Base-by-base conservation (phyloP, 2,888 invertebrate genomes). In the Bombylius discolor region DNA sequence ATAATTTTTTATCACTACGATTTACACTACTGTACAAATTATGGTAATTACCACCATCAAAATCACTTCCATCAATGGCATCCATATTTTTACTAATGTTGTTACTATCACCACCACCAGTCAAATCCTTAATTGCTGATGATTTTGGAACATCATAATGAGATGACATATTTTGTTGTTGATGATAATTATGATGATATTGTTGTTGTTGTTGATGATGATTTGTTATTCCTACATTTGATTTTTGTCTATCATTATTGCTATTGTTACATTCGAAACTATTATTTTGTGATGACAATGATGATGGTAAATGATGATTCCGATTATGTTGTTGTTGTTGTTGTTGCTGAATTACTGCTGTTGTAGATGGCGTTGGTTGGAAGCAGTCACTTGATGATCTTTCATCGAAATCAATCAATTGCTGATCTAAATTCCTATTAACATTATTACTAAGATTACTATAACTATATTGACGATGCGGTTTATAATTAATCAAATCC, bases 371-470 rank as follows among this genome's bases (percentile, higher is more conserved):
- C 23, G 23, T 23, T 23, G 23, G 3, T 23, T 23, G 23, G 23
- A 23, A 23, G 23, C 23, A 23, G 23, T 23, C 23, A 23, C 3
- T 23, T 23, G 47, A 23, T 4, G 39, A 36, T 36, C 68, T 63
- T 50, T 73, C 73, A 55, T 71, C 70, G 14, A 71, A 71, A 59
- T 69, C 71, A 42, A 72, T 72, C 5, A 72, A 58, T 46, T 72
- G 69, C 34, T 69, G 67, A 60, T 72, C 70, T 11, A 66, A 64
- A 50, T 32, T 49, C 33, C 33, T 50, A 51, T 51, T 57, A 46
- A 51, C 55, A 1, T 44, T 32, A 44, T 53, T 51, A 23, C 52
- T 52, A n/a, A 23, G 33, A 45, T 39, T 14, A 12, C 14, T 46
- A 47, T 53, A 52, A 33, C 8, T 49, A 13, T 51, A 59, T 42